Conservation (phyloP, 2,113 vertebrate genomes). For the Hystrix cristata region DNA sequence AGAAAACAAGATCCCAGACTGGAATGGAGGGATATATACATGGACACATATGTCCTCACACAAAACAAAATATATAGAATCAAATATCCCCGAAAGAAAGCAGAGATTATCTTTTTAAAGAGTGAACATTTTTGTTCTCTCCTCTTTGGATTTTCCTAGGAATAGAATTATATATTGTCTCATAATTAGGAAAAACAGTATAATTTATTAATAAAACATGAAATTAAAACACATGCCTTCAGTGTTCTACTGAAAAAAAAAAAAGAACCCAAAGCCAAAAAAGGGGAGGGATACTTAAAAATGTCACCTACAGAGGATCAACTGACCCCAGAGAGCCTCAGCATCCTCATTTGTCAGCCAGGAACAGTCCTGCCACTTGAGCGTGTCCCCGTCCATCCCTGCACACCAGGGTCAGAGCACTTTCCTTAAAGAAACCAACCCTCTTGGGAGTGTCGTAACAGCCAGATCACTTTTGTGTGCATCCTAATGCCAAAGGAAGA, state of each 20-base stretch:
- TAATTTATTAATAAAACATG: not conserved
- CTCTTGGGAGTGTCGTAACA: not conserved
- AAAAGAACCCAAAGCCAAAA: not conserved
- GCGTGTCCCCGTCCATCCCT: not conserved
- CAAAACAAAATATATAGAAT: not conserved
- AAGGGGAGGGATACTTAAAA: not conserved
- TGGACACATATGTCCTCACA: not conserved
- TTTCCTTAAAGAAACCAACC: not conserved
- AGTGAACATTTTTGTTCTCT: not conserved
- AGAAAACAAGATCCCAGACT: not conserved
- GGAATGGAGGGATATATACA: not conserved
- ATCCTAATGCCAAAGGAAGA: not conserved
- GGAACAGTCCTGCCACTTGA: not conserved
- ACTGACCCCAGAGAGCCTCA: not conserved
- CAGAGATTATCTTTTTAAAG: not conserved
- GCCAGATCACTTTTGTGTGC: not conserved
- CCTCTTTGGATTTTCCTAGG: constrained; percentile 8
- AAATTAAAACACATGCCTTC: not conserved
- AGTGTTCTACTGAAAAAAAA: not conserved
- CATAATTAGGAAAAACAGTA: not conserved
- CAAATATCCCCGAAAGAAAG: not conserved
- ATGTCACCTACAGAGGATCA: no score
- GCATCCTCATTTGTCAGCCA: not conserved
- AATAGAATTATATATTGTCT: not conserved
- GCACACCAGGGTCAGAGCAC: not conserved